Percentiles rank a stretch among this genome's conserved stretches.
Evolutionary conservation across 2,888 invertebrate species (phyloP).

Genomic region (Erebia ligea): DNA sequence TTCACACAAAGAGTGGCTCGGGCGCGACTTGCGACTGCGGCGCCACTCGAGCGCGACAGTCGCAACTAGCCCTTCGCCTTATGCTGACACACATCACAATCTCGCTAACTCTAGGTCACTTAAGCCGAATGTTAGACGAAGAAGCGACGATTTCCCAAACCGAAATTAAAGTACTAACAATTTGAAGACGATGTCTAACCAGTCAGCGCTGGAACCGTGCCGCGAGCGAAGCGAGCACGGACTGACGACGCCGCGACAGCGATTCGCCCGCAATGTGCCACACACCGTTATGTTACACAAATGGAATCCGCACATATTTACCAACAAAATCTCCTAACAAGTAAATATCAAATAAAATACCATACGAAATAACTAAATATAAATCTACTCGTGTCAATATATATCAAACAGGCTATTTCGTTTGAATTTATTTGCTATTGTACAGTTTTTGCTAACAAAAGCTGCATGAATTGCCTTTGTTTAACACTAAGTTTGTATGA

Average conservation of each 20-base stretch:
- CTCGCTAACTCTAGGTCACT: conserved; percentile 71
- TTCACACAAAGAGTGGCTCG: conserved; percentile 77
- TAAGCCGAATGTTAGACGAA: conserved; percentile 73
- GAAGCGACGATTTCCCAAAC: conserved; percentile 74
- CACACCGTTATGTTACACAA: conserved; percentile 7
- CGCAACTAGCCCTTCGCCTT: conserved; percentile 46
- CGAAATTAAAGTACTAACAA: conserved; percentile 70
- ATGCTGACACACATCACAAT: conserved; percentile 66
- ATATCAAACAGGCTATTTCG: not conserved
- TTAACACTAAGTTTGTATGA: not conserved
- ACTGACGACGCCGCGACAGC: conserved; percentile 19
- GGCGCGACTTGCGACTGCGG: conserved; percentile 34
- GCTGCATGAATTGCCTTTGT: not conserved
- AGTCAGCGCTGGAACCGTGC: conserved; percentile 32
- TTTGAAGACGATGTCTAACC: conserved; percentile 53
- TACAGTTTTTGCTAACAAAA: not conserved
- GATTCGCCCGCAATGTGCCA: not conserved
- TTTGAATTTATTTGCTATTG: not conserved
- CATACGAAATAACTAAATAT: conserved; percentile 6
- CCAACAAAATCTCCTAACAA: conserved; percentile 1
- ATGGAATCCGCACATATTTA: not conserved
- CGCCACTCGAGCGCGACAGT: conserved; percentile 31
- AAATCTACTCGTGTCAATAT: not conserved
- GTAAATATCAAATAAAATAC: conserved; percentile 4
- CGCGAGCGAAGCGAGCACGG: conserved; percentile 1